Evolutionary conservation across 2,888 invertebrate genomes (phyloP).

Genomic region (Seira musarum): DNA sequence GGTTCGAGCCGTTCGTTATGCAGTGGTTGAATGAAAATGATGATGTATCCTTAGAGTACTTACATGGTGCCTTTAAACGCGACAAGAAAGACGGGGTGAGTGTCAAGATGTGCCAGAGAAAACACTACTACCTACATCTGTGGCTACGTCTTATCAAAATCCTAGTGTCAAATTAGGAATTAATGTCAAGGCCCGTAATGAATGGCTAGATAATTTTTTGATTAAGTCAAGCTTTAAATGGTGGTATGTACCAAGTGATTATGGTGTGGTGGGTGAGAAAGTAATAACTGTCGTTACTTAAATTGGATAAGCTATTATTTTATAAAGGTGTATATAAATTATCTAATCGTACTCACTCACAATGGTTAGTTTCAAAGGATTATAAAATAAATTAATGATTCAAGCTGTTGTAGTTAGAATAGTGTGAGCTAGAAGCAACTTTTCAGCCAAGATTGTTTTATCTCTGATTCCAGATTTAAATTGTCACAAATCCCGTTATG

Average conservation of each 20-base stretch:
- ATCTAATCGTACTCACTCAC: constrained; percentile 42
- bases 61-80: constrained; percentile 98
- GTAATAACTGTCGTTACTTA: not conserved
- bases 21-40: constrained; percentile 99
- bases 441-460: not conserved
- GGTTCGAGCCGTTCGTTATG: constrained; percentile 99
- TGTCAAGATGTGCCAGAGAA: not conserved
- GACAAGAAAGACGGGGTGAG: constrained; percentile 94
- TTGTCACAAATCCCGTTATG: constrained; percentile 50
- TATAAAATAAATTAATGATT: no score
- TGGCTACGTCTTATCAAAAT: not conserved
- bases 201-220: not conserved
- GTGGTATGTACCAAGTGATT: not conserved
- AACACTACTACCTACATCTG: not conserved
- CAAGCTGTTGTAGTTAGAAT: no score
- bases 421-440: constrained; percentile 3
- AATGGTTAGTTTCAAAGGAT: no score
- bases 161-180: not conserved
- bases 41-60: constrained; percentile 98
- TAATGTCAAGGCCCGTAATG: not conserved
- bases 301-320: not conserved
- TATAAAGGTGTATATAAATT: constrained; percentile 26
- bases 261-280: not conserved
- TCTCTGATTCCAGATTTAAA: constrained; percentile 39
- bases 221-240: not conserved